Base-by-base conservation (phyloP, 37 sponge, comb jelly and placozoan genomes). In the Tethya wilhelma region DNA sequence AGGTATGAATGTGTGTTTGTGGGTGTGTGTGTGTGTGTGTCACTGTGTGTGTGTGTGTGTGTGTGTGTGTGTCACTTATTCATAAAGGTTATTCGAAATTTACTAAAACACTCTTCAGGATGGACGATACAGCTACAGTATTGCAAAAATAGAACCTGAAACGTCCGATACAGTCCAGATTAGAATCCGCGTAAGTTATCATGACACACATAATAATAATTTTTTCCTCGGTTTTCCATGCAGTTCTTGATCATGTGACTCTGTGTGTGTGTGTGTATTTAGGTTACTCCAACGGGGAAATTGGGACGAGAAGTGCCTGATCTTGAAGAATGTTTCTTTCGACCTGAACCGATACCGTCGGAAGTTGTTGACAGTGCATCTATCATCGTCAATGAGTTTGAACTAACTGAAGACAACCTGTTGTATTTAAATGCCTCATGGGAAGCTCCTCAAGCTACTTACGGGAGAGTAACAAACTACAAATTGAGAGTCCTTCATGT, bases 401-500 rank as follows among this genome's bases (percentile, higher is more conserved):
- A 12, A 2, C 45, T 68, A 4, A 31, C 3, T 5, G 7, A 3
- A 8, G 45, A 2, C 37, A 23, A 38, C 2, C 23, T 0, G 0
- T 2, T 81, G 0, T n/a, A 31, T 7, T 41, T 81, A 4, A 70
- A 55, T 58, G 22, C 59, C 9, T 45, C 71, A 5, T 81, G 81
- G 81, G 62, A 71, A 7, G 34, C 38, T 25, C 71, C 81, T 25
- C 5, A 5, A 0, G 26, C 9, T 26, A 11, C 63, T 0, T 69
- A 81, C 71, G 81, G 81, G 9, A 56, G 1, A 3, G 59, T 81
- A 11, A 17, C 8, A 22, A 56, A 59, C 23, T 81, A 81, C 58
- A 26, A 41, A 60, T 11, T 70, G 22, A 36, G 81, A 3, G 71
- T 81, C 12, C 22, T 34, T 1, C 39, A 62, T 43, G 42, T 59